phyloP scores from a whole-genome alignment of 2,113 vertebrate genomes.

The Istiophorus platypterus region DNA sequence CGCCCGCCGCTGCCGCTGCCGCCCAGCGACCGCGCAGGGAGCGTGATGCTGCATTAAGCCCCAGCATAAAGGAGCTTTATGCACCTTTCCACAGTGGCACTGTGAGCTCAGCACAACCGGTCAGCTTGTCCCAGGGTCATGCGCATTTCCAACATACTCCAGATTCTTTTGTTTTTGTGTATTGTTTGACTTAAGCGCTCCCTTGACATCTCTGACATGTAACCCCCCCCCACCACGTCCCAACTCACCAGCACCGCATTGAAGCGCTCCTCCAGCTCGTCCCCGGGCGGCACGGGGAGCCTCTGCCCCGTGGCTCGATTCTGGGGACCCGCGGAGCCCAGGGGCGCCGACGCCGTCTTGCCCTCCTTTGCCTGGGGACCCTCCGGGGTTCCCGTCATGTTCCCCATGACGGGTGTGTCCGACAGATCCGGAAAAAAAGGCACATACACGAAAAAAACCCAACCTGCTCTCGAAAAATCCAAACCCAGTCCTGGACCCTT shows the following conservation, averaged over 20 bases:
- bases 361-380: constrained; percentile 72
- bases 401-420: constrained; percentile 85
- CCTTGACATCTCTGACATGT: background rate
- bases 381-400: constrained; percentile 88
- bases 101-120: constrained; percentile 57
- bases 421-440: constrained; percentile 18
- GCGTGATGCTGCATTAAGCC: constrained; percentile 52
- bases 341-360: constrained; percentile 31
- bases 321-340: constrained; percentile 46
- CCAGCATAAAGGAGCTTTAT: constrained; percentile 64
- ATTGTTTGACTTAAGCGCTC: constrained; percentile 9
- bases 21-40: constrained; percentile 2
- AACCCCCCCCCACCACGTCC: background rate
- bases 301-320: constrained; percentile 77
- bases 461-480: background rate
- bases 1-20: no score
- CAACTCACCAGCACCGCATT: constrained; percentile 88
- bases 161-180: constrained; percentile 59
- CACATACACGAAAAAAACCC: constrained; percentile 2
- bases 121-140: constrained; percentile 53
- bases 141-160: constrained; percentile 68
- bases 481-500: background rate
- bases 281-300: constrained; percentile 86
- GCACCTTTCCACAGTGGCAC: constrained; percentile 48
- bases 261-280: constrained; percentile 90